Conservation (phyloP, 2,113 vertebrate species). For the Glaucidium brasilianum region DNA sequence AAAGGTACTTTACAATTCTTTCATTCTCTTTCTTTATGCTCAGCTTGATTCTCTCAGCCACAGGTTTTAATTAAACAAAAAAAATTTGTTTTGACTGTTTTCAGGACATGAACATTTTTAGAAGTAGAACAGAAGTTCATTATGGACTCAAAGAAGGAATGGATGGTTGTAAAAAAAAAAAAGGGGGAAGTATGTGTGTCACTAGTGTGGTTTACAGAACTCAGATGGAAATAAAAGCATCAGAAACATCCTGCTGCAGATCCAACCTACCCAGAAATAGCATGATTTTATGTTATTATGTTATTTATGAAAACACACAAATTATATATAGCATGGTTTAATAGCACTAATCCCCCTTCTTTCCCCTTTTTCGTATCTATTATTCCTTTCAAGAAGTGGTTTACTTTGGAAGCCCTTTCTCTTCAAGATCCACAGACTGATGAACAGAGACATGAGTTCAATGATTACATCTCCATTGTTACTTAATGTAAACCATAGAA, state of each 20-base stretch:
- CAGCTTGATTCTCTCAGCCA: not conserved
- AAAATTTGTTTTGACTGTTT: not conserved
- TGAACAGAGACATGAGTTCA: not conserved
- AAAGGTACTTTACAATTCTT: constrained; percentile 1
- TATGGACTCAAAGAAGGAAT: not conserved
- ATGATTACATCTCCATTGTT: not conserved
- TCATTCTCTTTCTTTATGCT: constrained; percentile 11
- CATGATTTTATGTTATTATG: not conserved
- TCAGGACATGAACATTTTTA: not conserved
- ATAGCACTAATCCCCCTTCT: not conserved
- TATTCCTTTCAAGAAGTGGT: not conserved
- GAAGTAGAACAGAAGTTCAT: not conserved
- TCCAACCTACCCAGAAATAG: not conserved
- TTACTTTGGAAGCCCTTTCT: not conserved
- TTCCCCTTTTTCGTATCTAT: not conserved
- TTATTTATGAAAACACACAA: not conserved
- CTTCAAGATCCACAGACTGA: not conserved
- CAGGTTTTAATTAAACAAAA: constrained; percentile 20
- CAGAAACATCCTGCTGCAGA: not conserved
- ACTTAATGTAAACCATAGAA: not conserved
- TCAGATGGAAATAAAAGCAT: not conserved
- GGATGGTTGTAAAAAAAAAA: not conserved
- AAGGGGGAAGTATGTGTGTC: not conserved
- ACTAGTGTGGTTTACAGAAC: not conserved
- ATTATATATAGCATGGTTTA: not conserved